Evolutionary conservation across 2,113 vertebrate species (phyloP), one percentile per base, ranked within the genome.

Genomic region (Porphyrio hochstetteri): DNA sequence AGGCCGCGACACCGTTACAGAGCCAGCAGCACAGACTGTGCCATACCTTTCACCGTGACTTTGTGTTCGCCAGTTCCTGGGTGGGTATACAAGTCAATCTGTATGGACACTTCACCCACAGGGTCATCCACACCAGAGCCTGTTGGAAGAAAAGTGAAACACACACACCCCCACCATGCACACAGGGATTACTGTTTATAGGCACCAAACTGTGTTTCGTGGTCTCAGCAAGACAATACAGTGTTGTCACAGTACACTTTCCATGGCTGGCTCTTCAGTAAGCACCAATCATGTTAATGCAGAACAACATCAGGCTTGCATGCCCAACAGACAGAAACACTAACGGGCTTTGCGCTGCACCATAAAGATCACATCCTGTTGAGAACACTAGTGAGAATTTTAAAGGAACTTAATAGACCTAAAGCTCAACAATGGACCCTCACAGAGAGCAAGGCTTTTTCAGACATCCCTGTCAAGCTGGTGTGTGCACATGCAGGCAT

Each of bases 61-160:
- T 99, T 99, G 95, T 99, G 98, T 87, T 99, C 99, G 16, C 98
- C 98, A 7, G 98, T 99, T 80, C 98, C 98, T 29, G 99, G 99
- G 82, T 99, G 99, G 57, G 99, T 99, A 95, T 99, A 99, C 75
- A 99, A 97, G 93, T 99, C 99, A 1, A 99, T 98, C 97, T 99
- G 99, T 95, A 99, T 98, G 40, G 99, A 99, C 53, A 99, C 98
- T 96, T 99, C 99, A 11, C 99, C 99, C 64, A 99, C 98, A 1
- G 99, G 98, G 92, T 99, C 99, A 89, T 99, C 99, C 92, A 99
- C 98, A 28, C 98, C 98, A 1, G 98, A 99, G 35, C 98, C 99
- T 99, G 97, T 70, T 12, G n/a, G 68, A 56, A 81, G 78, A 86
- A 95, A 95, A 95, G 28, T 3, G n/a, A 93, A 48, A 88, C 14